Evolutionary conservation across 2,113 vertebrate genomes (phyloP).

Genomic region (Sitta europaea): DNA sequence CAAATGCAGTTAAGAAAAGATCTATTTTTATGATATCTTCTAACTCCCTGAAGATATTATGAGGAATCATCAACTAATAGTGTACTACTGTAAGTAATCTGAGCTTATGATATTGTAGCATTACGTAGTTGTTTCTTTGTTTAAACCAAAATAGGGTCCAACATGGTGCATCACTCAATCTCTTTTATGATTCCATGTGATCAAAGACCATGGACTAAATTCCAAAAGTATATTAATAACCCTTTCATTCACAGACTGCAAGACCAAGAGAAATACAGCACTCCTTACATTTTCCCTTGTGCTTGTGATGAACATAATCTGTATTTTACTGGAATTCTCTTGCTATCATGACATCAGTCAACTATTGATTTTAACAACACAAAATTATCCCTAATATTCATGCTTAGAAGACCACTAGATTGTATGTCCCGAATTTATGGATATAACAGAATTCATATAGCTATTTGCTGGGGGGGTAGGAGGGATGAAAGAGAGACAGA

Average conservation of each 20-base stretch:
- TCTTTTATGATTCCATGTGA: neutral
- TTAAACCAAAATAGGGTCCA: neutral
- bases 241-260: neutral
- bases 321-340: neutral
- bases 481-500: neutral
- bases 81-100: neutral
- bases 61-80: neutral
- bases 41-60: neutral
- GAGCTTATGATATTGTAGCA: neutral
- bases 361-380: neutral
- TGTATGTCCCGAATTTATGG: neutral
- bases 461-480: neutral
- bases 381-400: neutral
- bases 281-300: neutral
- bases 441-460: neutral
- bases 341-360: neutral
- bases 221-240: neutral
- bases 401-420: neutral
- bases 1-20: neutral
- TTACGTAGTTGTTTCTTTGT: neutral
- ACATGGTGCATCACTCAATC: neutral
- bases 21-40: neutral
- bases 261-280: neutral
- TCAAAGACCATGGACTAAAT: neutral
- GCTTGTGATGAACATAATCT: neutral